Base-by-base conservation (phyloP, 2,888 invertebrate genomes). In the Chirona hameri region DNA sequence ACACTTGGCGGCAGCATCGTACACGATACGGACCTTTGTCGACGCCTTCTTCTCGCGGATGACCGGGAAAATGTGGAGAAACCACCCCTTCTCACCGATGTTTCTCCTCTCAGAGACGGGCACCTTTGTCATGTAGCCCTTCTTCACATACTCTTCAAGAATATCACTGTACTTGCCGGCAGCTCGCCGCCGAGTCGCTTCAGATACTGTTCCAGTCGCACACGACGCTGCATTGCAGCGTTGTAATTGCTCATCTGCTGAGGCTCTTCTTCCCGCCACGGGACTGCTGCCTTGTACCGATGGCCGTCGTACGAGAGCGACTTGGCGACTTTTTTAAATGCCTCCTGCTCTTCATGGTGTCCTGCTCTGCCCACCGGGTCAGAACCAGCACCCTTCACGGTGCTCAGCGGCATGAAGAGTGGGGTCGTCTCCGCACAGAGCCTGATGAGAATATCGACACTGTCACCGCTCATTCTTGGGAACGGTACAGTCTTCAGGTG, bases 371-470 rank as follows among this genome's bases (percentile, higher is more conserved):
- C 60, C 21, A 60, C 60, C 24, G 60, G 60, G n/a, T 60, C 60
- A 24, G 60, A 60, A n/a, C 1, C 60, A 24, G 60, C n/a, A 9
- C 60, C 60, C 60, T 60, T 60, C 60, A 60, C 60, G 21, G n/a
- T 60, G 24, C 24, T 60, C 24, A 60, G n/a, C 21, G 60, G 60
- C 60, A 60, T 24, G 24, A 60, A 60, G 9, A 60, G 60, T 24
- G 60, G 60, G n/a, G 60, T 60, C n/a, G 60, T 60, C n/a, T 24
- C 60, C 60, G 60, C 60, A 60, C n/a, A n/a, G 60, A 60, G 60
- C 0, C 60, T 24, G 60, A 60, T 60, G 2, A 60, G 60, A n/a
- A 60, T 60, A 24, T 60, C 60, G 24, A 60, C 60, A 60, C 60
- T 60, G 60, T 21, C n/a, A 3, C 60, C 60, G 9, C n/a, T 60